phyloP scores from a whole-genome alignment of 2,888 invertebrate species.

The Coleophora deauratella region DNA sequence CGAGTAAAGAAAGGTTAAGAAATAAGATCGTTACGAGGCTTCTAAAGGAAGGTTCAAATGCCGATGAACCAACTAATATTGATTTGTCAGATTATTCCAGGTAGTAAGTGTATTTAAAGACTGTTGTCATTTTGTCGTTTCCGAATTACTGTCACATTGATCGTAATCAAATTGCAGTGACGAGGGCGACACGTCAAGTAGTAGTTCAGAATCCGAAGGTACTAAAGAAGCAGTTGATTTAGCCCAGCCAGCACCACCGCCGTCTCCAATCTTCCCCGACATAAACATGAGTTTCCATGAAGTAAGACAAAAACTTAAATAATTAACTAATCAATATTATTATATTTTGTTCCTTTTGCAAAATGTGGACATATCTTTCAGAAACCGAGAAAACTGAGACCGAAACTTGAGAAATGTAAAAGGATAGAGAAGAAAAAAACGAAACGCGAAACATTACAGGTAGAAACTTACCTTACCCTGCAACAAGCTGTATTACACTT shows the following conservation, averaged over 20 bases:
- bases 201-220: constrained; percentile 79
- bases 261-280: constrained; percentile 77
- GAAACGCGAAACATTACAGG: constrained; percentile 74
- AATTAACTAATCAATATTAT: too few relatives aligned
- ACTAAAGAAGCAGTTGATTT: constrained; percentile 68
- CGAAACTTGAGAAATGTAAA: constrained; percentile 58
- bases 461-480: constrained; percentile 25
- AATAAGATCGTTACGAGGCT: constrained; percentile 87
- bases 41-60: constrained; percentile 87
- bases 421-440: constrained; percentile 59
- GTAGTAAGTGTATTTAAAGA: constrained; percentile 44
- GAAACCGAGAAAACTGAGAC: constrained; percentile 48
- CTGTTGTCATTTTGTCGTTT: not conserved
- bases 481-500: too few relatives aligned
- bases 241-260: constrained; percentile 76
- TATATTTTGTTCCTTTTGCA: not conserved
- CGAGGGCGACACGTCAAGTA: constrained; percentile 85
- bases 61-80: constrained; percentile 91
- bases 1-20: constrained; percentile 85
- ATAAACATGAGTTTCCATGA: constrained; percentile 42
- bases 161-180: constrained; percentile 67
- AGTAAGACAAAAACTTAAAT: constrained; percentile 24
- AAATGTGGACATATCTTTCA: constrained; percentile 24
- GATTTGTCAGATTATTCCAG: constrained; percentile 91
- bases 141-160: not conserved